Evolutionary conservation across 2,888 invertebrate species (phyloP).

Genomic region (Hecatera dysodea): DNA sequence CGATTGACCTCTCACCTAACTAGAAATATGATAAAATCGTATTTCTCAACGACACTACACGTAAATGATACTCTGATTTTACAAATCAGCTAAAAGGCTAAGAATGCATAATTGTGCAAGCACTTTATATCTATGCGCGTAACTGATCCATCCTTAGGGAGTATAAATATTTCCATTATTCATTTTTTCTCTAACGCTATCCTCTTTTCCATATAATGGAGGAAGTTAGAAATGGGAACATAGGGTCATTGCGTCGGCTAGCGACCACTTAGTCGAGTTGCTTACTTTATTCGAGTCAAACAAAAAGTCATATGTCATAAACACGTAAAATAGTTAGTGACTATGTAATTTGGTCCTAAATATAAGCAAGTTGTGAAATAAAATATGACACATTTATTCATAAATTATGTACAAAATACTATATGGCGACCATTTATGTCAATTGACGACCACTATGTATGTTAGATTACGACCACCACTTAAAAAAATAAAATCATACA

Average conservation of each 20-base stretch:
- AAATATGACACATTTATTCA: too few species aligned
- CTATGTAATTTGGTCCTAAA: too few species aligned
- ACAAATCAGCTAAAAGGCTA: neutral
- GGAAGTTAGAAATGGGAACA: slow-evolving; percentile 33
- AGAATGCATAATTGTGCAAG: neutral
- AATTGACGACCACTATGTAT: too few species aligned
- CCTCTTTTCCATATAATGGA: slow-evolving; percentile 28
- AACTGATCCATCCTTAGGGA: neutral
- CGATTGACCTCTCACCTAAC: slow-evolving; percentile 33
- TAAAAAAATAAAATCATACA: too few species aligned
- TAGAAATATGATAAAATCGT: slow-evolving; percentile 32
- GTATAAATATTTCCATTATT: slow-evolving; percentile 17
- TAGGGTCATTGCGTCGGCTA: neutral
- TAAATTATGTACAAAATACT: too few species aligned
- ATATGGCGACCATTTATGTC: too few species aligned
- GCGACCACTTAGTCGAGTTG: too few species aligned
- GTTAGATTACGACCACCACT: too few species aligned
- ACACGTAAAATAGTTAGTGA: too few species aligned
- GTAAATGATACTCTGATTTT: slow-evolving; percentile 15
- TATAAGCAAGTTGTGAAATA: too few species aligned
- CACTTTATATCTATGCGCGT: neutral
- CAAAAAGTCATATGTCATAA: too few species aligned
- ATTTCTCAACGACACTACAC: neutral
- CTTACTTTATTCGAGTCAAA: too few species aligned
- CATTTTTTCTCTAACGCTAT: slow-evolving; percentile 22